A percentile compares a stretch with the other conserved stretches of the same genome.
Evolutionary conservation across 2,888 invertebrate genomes (phyloP).

Genomic region (Cephus sareptanus): DNA sequence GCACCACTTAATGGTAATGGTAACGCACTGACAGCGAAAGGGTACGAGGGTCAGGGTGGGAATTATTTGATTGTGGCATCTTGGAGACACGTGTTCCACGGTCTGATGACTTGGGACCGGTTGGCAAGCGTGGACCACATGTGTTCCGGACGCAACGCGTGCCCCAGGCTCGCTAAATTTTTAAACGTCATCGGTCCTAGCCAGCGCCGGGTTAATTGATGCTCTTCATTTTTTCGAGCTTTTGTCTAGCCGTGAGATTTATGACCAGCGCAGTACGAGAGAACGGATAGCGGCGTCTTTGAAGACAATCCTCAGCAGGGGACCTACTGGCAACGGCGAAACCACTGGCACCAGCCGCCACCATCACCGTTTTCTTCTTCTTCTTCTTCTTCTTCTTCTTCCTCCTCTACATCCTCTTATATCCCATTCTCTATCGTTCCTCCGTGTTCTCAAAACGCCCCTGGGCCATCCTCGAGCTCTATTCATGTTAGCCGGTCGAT

Average conservation of each 20-base stretch:
- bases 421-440: slow-evolving; percentile 13
- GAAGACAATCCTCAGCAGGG: slow-evolving; percentile 50
- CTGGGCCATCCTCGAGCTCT: slow-evolving; percentile 1
- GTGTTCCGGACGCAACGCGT: slow-evolving; percentile 1
- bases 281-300: slow-evolving; percentile 43
- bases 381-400: slow-evolving; percentile 13
- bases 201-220: slow-evolving; percentile 48
- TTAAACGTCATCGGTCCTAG: slow-evolving; percentile 36
- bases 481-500: slow-evolving; percentile 4
- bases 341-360: slow-evolving; percentile 33
- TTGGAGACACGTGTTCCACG: slow-evolving; percentile 20
- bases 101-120: slow-evolving; percentile 12
- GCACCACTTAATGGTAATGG: background rate
- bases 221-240: slow-evolving; percentile 49
- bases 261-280: slow-evolving; percentile 36
- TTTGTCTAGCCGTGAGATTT: slow-evolving; percentile 58
- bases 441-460: slow-evolving; percentile 24
- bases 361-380: slow-evolving; percentile 20
- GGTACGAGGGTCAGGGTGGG: background rate
- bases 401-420: slow-evolving; percentile 5
- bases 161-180: slow-evolving; percentile 34
- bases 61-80: slow-evolving; percentile 11
- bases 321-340: slow-evolving; percentile 26
- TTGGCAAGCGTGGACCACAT: slow-evolving; percentile 15
- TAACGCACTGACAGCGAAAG: background rate